phyloP scores from a whole-genome alignment of 2,888 invertebrate genomes.

The Tholera decimalis region DNA sequence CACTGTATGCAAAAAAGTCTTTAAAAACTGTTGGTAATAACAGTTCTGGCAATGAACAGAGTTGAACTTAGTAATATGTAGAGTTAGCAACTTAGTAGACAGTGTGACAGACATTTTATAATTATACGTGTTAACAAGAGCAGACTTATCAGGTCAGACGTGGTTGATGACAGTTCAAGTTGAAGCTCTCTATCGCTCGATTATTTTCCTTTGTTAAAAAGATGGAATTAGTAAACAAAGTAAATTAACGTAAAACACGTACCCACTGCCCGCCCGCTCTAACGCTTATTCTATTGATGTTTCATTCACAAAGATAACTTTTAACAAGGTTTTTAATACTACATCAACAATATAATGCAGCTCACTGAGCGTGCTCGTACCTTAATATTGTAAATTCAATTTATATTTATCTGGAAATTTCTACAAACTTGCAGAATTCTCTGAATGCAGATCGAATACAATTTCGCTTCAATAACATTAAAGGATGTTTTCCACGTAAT shows the following conservation, averaged over 20 bases:
- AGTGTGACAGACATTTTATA: constrained; percentile 7
- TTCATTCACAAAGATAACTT: not conserved
- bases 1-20: not conserved
- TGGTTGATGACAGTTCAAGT: constrained; percentile 40
- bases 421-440: constrained; percentile 14
- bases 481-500: constrained; percentile 18
- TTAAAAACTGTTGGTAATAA: not conserved
- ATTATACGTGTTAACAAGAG: constrained; percentile 24
- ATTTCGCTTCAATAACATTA: constrained; percentile 16
- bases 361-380: not conserved
- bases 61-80: constrained; percentile 25
- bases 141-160: constrained; percentile 24
- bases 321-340: not conserved
- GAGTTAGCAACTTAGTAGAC: constrained; percentile 16
- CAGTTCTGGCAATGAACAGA: not conserved
- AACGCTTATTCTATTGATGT: not conserved
- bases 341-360: constrained; percentile 1
- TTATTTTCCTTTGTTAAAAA: constrained; percentile 22
- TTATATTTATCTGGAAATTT: constrained; percentile 16
- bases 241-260: constrained; percentile 7
- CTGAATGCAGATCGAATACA: constrained; percentile 14
- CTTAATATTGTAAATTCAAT: constrained; percentile 14
- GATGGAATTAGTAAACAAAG: constrained; percentile 4
- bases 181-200: constrained; percentile 19
- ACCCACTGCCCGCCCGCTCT: not conserved